phyloP scores from a whole-genome alignment of 2,797 vertebrate species.

The Crax fasciolata region DNA sequence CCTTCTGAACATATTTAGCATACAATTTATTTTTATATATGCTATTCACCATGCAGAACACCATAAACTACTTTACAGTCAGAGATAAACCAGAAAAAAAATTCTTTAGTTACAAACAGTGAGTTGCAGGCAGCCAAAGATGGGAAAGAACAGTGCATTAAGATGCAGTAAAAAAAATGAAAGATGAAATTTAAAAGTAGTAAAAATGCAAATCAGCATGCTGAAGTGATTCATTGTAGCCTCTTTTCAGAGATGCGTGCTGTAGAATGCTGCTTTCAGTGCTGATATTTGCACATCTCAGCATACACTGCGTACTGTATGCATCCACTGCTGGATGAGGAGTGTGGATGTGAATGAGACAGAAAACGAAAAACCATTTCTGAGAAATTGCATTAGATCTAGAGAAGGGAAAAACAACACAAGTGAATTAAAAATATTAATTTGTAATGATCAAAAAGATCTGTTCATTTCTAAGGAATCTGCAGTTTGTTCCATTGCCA shows the following conservation, averaged over 20 bases:
- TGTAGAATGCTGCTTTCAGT: not conserved
- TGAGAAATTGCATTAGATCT: conserved; percentile 8
- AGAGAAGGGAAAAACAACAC: not conserved
- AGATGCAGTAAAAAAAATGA: conserved; percentile 46
- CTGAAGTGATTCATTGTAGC: conserved; percentile 47
- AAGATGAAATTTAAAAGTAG: conserved; percentile 50
- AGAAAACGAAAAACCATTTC: not conserved
- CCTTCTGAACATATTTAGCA: conserved; percentile 52
- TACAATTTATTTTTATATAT: conserved; percentile 57
- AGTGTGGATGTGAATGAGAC: not conserved
- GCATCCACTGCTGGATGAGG: not conserved
- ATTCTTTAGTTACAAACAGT: conserved; percentile 36
- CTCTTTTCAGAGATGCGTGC: not conserved
- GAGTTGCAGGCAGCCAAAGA: conserved; percentile 39
- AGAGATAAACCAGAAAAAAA: conserved; percentile 37
- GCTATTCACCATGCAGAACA: conserved; percentile 31
- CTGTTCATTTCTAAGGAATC: not conserved
- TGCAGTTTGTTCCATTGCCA: not conserved
- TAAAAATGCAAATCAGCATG: conserved; percentile 55
- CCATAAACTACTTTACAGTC: conserved; percentile 42
- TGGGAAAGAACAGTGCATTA: conserved; percentile 30
- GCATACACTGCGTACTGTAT: not conserved
- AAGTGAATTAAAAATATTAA: not conserved
- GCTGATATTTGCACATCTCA: conserved; percentile 31
- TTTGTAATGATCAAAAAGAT: conserved; percentile 4